These are phyloP conservation scores for Pyrrhosoma nymphula DNA, from an alignment of 2,888 invertebrate genomes.

Conservation along the genomic window DNA sequence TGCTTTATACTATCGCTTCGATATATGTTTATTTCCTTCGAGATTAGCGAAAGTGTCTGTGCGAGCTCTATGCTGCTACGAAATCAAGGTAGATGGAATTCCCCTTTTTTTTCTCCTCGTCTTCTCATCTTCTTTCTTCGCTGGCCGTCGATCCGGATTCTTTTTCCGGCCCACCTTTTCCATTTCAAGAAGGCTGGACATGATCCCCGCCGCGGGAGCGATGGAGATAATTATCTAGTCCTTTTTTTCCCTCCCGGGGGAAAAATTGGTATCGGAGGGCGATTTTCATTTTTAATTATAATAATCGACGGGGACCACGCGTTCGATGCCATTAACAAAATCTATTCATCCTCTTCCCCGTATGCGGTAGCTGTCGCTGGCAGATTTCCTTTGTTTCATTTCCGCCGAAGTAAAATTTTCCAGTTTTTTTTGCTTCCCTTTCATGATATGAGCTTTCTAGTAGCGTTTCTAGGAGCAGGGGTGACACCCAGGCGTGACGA, in stretches of 20 bases:
- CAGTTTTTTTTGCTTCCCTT: background rate
- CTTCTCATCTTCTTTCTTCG: background rate
- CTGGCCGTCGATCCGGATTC: slow-evolving; percentile 28
- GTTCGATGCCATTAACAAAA: slow-evolving; percentile 61
- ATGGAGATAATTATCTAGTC: slow-evolving; percentile 49
- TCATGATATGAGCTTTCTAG: background rate
- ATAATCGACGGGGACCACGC: slow-evolving; percentile 45
- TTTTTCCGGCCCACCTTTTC: slow-evolving; percentile 17
- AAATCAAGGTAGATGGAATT: background rate
- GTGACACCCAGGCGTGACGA: background rate
- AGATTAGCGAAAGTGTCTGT: background rate
- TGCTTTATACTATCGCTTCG: slow-evolving; percentile 3
- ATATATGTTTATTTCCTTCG: slow-evolving; percentile 20
- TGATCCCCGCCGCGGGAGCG: background rate
- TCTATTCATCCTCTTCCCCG: slow-evolving; percentile 46
- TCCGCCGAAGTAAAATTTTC: background rate
- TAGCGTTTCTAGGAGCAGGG: background rate
- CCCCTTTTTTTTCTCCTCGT: background rate
- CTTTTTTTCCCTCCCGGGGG: background rate
- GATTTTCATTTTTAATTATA: slow-evolving; percentile 53
- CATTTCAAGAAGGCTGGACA: slow-evolving; percentile 1
- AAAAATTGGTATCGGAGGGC: slow-evolving; percentile 46
- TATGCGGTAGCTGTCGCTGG: background rate
- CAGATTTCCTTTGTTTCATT: background rate
- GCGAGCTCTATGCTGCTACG: slow-evolving; percentile 2